A percentile compares a stretch with the other conserved stretches of the same genome.
These are phyloP conservation scores for Hydrocynus forskahlii DNA, from an alignment of 2,797 vertebrate genomes.

Conservation along the genomic window DNA sequence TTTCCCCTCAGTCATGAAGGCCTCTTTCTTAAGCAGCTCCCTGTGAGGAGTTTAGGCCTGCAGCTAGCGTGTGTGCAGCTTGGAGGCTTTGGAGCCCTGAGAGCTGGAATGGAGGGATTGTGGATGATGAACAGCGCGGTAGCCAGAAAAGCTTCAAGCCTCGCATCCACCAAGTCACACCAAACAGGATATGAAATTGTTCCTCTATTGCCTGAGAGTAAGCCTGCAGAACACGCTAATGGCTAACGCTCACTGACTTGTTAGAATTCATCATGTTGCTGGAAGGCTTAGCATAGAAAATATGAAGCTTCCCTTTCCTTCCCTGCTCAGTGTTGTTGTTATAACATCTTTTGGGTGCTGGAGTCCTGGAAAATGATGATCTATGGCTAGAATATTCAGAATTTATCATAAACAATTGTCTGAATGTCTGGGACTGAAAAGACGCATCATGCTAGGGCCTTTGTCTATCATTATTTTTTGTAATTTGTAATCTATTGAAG, in stretches of 20 bases:
- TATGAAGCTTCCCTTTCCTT: neutral
- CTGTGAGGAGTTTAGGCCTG: constrained; percentile 21
- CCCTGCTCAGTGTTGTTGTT: neutral
- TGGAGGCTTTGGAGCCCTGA: constrained; percentile 44
- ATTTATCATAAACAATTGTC: neutral
- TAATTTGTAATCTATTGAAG: neutral
- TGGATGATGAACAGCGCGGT: constrained; percentile 26
- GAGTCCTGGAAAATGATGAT: neutral
- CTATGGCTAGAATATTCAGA: neutral
- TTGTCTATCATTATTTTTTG: neutral
- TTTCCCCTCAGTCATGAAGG: constrained; percentile 55
- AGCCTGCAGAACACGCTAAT: neutral
- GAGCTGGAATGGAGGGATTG: constrained; percentile 36
- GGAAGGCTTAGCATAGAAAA: neutral
- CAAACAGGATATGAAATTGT: constrained; percentile 24
- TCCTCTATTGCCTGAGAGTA: neutral
- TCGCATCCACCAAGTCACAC: constrained; percentile 5
- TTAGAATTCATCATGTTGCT: neutral
- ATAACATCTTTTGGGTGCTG: neutral
- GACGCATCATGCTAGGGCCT: neutral
- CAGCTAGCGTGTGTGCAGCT: constrained; percentile 56
- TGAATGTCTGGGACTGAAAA: neutral
- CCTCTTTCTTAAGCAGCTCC: constrained; percentile 34
- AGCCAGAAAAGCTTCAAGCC: constrained; percentile 21
- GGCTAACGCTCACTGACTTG: neutral